A percentile compares a stretch with the other conserved stretches of the same genome.
Conservation (phyloP, 1,140 invertebrate species). For the Apis laboriosa region DNA sequence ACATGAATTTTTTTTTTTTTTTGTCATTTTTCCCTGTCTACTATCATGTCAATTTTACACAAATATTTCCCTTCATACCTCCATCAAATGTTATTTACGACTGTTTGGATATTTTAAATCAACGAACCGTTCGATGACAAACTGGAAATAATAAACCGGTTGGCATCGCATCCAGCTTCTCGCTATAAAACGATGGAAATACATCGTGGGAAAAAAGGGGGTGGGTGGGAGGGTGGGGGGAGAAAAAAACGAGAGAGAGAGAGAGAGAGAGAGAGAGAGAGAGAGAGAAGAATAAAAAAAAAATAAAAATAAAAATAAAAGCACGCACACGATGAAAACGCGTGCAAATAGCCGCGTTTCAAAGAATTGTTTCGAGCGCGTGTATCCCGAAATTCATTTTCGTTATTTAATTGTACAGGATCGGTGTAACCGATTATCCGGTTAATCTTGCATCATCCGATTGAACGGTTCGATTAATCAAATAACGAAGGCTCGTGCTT, state of each 20-base stretch:
- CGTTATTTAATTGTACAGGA: conserved; percentile 43
- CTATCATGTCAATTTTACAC: neutral
- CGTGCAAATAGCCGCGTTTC: neutral
- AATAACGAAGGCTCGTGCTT: conserved; percentile 54
- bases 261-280: no score
- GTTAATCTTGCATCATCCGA: conserved; percentile 57
- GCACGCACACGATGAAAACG: neutral
- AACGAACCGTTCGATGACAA: neutral
- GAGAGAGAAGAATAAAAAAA: neutral
- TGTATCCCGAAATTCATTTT: conserved; percentile 29
- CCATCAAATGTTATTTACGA: neutral
- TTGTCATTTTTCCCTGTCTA: neutral
- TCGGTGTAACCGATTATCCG: conserved; percentile 61
- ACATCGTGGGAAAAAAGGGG: neutral
- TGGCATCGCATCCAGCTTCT: no score
- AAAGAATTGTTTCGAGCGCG: conserved; percentile 13
- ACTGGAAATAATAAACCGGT: conserved; percentile 6
- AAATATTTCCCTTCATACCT: neutral
- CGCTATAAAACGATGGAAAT: neutral
- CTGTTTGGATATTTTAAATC: neutral
- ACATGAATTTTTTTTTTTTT: neutral
- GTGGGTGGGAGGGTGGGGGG: no score
- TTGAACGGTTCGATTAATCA: conserved; percentile 60
- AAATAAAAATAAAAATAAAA: neutral
- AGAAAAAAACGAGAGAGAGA: no score